A percentile compares a stretch with the other conserved stretches of the same genome.
Conservation (phyloP, 2,888 invertebrate genomes). For the Dasypogon diadema region DNA sequence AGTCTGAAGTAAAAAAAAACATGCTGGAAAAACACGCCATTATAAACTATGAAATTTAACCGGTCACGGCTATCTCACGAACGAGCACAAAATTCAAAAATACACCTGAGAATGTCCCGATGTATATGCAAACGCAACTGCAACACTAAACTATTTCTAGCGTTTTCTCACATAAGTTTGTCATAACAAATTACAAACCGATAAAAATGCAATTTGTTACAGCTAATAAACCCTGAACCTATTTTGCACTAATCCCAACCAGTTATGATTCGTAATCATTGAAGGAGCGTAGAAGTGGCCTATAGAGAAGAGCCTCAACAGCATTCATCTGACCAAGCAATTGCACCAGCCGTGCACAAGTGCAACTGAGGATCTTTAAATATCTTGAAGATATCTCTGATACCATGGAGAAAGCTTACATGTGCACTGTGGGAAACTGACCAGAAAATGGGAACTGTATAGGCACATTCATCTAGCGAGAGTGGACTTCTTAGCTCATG, state of each 20-base stretch:
- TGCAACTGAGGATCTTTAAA: conserved; percentile 30
- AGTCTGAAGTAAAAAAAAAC: no score
- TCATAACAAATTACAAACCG: conserved; percentile 56
- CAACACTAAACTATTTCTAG: conserved; percentile 49
- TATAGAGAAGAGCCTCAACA: conserved; percentile 31
- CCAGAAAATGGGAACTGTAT: conserved; percentile 53
- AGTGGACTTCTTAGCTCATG: conserved; percentile 18
- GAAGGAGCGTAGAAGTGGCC: conserved; percentile 41
- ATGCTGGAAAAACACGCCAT: neutral
- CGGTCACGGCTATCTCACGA: conserved; percentile 25
- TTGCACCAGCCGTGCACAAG: conserved; percentile 9
- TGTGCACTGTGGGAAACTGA: conserved; percentile 54
- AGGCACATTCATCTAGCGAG: conserved; percentile 27
- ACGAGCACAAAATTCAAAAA: conserved; percentile 7
- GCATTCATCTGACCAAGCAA: conserved; percentile 30
- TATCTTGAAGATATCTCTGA: conserved; percentile 21
- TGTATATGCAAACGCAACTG: conserved; percentile 17
- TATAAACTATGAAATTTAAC: conserved; percentile 34
- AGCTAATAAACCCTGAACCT: conserved; percentile 55
- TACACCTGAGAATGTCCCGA: conserved; percentile 18
- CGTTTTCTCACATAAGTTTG: conserved; percentile 56
- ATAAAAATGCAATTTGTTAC: conserved; percentile 57
- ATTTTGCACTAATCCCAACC: conserved; percentile 53
- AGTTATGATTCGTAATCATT: conserved; percentile 33
- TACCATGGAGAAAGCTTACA: conserved; percentile 44